phyloP scores from a whole-genome alignment of 2,888 invertebrate species.

The Abrostola triplasia region DNA sequence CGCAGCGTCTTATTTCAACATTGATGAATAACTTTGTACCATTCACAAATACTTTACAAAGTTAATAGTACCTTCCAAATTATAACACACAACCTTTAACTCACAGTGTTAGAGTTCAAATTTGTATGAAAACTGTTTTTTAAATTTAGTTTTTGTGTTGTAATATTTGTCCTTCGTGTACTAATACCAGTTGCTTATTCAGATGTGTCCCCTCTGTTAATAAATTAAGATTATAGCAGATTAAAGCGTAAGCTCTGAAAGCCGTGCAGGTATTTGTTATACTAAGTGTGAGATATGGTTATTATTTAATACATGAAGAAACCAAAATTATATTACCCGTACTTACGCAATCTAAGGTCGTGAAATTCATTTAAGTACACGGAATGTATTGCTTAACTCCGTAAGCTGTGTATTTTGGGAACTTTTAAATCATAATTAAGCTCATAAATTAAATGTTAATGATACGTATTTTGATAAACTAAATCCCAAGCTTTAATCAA shows the following conservation, averaged over 20 bases:
- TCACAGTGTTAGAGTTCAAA: slow-evolving; percentile 1
- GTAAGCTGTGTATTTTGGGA: not conserved
- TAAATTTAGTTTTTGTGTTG: slow-evolving; percentile 16
- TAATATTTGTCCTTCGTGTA: slow-evolving; percentile 58
- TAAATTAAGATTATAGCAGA: slow-evolving; percentile 77
- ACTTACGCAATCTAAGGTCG: slow-evolving; percentile 42
- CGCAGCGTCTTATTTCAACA: slow-evolving; percentile 67
- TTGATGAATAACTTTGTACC: slow-evolving; percentile 61
- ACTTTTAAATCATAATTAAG: slow-evolving; percentile 1
- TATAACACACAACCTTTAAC: not conserved
- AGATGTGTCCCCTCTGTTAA: slow-evolving; percentile 72
- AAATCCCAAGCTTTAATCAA: no score
- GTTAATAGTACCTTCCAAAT: not conserved
- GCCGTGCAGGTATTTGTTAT: slow-evolving; percentile 42
- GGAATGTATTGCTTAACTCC: not conserved
- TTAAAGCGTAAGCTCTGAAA: slow-evolving; percentile 66
- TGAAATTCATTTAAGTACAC: slow-evolving; percentile 40
- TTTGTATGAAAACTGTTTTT: not conserved
- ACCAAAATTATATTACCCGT: slow-evolving; percentile 23
- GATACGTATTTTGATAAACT: no score
- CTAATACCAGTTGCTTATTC: slow-evolving; percentile 77
- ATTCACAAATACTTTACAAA: slow-evolving; percentile 48
- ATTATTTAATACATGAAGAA: slow-evolving; percentile 27
- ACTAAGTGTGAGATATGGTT: slow-evolving; percentile 42
- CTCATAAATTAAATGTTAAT: no score